These are phyloP conservation scores for Taenaris catops DNA, from an alignment of 2,888 invertebrate species.

Conservation along the genomic window DNA sequence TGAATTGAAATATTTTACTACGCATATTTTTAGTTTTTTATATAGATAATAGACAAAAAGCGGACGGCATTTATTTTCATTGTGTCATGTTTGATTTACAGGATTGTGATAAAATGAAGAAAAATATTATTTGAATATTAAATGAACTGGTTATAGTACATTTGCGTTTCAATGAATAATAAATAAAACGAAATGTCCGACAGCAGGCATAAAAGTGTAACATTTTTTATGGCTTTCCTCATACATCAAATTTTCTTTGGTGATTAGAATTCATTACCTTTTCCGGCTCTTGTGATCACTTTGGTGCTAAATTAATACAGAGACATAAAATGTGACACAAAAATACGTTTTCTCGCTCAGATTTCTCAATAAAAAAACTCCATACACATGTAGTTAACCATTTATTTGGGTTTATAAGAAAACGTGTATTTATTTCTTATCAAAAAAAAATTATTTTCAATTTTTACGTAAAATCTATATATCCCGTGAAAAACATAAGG, in stretches of 20 bases:
- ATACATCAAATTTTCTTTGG: slow-evolving; percentile 14
- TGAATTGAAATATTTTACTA: too few species aligned
- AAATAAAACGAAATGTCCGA: slow-evolving; percentile 14
- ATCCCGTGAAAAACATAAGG: too few species aligned
- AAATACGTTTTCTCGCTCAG: too few species aligned
- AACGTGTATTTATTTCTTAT: too few species aligned
- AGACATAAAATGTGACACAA: too few species aligned
- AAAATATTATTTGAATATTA: background rate
- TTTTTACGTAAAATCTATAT: too few species aligned
- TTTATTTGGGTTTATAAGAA: too few species aligned
- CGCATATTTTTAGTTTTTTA: too few species aligned
- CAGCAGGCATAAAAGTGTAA: slow-evolving; percentile 15
- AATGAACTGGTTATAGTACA: slow-evolving; percentile 8
- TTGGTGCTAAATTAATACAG: slow-evolving; percentile 4
- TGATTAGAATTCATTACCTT: slow-evolving; percentile 9
- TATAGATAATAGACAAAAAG: too few species aligned
- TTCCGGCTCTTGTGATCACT: slow-evolving; percentile 3
- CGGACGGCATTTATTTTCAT: background rate
- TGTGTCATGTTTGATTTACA: background rate
- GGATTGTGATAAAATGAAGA: background rate
- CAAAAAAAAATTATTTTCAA: too few species aligned
- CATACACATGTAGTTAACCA: too few species aligned
- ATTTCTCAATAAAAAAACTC: too few species aligned
- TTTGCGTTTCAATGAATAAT: slow-evolving; percentile 15
- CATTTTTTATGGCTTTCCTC: slow-evolving; percentile 11